Evolutionary conservation across 1,140 invertebrate species (phyloP).

Genomic region (Magallana angulata): DNA sequence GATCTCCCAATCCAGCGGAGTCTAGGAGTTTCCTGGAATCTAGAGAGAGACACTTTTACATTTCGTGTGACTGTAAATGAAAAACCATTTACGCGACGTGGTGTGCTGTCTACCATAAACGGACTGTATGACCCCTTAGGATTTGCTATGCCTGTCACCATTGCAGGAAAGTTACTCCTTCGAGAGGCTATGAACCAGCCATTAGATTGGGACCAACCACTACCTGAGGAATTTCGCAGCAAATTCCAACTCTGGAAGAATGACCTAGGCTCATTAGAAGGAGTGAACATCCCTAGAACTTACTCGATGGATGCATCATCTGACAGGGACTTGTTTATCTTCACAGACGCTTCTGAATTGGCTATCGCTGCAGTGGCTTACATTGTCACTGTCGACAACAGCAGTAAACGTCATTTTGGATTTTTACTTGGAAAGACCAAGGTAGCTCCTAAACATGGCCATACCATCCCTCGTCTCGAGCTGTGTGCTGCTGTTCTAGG

Average conservation of each 20-base stretch:
- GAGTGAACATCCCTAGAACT: conserved; percentile 34
- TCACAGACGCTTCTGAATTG: conserved; percentile 21
- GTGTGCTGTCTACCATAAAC: no score
- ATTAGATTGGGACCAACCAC: no score
- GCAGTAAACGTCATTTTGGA: not conserved
- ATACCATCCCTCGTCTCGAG: not conserved
- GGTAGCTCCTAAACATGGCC: not conserved
- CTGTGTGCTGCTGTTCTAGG: not conserved
- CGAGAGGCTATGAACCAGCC: no score
- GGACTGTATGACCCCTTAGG: no score
- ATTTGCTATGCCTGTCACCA: no score
- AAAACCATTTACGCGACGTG: no score
- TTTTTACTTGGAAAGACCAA: conserved; percentile 26
- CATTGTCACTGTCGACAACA: not conserved
- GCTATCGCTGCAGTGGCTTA: conserved; percentile 24
- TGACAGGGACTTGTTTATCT: not conserved
- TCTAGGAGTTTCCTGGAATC: no score
- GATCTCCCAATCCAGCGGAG: no score
- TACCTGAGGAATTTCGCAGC: no score
- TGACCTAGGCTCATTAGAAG: conserved; percentile 19
- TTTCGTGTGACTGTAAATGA: no score
- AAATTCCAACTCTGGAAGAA: conserved; percentile 32
- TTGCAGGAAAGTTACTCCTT: no score
- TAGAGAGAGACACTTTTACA: no score
- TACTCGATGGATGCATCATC: not conserved